Percentiles rank a stretch among this genome's conserved stretches.
phyloP scores from a whole-genome alignment of 2,113 vertebrate species.

The Rhizomys pruinosus region DNA sequence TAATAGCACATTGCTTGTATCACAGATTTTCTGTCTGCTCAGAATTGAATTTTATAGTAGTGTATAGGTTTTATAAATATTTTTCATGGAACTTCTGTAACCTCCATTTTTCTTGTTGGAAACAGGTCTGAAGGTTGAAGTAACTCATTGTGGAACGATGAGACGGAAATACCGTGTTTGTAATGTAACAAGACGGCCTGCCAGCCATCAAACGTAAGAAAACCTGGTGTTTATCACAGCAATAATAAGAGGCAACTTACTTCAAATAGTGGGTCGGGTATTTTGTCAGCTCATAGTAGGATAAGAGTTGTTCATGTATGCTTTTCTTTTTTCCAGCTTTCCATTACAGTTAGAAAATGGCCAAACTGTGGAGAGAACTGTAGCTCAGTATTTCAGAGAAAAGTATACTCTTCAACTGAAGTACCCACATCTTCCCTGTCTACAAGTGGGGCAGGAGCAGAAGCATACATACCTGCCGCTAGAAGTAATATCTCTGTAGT shows the following conservation, averaged over 20 bases:
- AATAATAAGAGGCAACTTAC: not conserved
- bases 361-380: conserved; percentile 99
- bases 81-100: conserved; percentile 57
- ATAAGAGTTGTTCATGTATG: conserved; percentile 26
- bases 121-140: conserved; percentile 98
- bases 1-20: conserved; percentile 26
- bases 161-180: conserved; percentile 99
- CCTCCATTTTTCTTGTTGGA: conserved; percentile 68
- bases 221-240: conserved; percentile 70
- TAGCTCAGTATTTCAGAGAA: conserved; percentile 99
- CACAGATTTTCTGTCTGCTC: conserved; percentile 56
- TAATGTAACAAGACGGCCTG: conserved; percentile 97
- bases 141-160: conserved; percentile 99
- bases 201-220: conserved; percentile 98
- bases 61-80: conserved; percentile 53
- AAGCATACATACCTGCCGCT: conserved; percentile 99
- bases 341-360: conserved; percentile 98
- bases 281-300: not conserved
- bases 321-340: conserved; percentile 88
- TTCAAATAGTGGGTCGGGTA: conserved; percentile 4
- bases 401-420: conserved; percentile 99
- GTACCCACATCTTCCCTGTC: conserved; percentile 98
- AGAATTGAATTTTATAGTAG: conserved; percentile 63
- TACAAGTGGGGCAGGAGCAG: conserved; percentile 99
- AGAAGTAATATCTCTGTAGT: conserved; percentile 91